A percentile compares a stretch with the other conserved stretches of the same genome.
phyloP scores from a whole-genome alignment of 2,888 invertebrate species.

The Galerucella nymphaeae region DNA sequence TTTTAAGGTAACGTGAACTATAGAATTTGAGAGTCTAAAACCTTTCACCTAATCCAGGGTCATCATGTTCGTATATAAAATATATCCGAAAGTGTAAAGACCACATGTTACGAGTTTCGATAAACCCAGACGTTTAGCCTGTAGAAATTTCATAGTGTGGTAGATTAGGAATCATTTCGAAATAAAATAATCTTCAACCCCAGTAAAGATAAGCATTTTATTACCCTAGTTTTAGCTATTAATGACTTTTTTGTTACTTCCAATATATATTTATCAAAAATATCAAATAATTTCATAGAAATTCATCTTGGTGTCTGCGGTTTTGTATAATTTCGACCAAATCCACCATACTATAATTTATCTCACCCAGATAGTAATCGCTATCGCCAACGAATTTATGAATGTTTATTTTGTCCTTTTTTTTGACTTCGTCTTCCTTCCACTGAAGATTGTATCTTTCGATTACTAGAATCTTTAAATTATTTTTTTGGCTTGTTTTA shows the following conservation, averaged over 20 bases:
- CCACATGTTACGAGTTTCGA: conserved; percentile 33
- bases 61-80: conserved; percentile 27
- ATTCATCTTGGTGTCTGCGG: neutral
- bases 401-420: conserved; percentile 27
- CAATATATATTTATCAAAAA: too few relatives aligned
- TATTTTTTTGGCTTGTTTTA: conserved; percentile 32
- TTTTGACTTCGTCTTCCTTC: conserved; percentile 34
- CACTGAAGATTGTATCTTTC: conserved; percentile 30
- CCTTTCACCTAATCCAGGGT: conserved; percentile 33
- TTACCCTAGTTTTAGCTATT: too few relatives aligned
- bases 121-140: conserved; percentile 24
- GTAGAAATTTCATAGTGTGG: conserved; percentile 21
- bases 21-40: conserved; percentile 13
- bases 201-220: neutral
- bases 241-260: too few relatives aligned
- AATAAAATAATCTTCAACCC: neutral
- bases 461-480: conserved; percentile 33
- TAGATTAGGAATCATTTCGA: neutral
- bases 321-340: neutral
- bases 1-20: conserved; percentile 1
- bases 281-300: neutral
- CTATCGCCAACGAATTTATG: conserved; percentile 30
- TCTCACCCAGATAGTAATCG: conserved; percentile 23
- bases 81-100: conserved; percentile 34
- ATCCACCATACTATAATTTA: neutral